Percentiles rank a stretch among this genome's conserved stretches.
These are phyloP conservation scores for Polypterus senegalus DNA, from an alignment of 2,113 vertebrate species.

Conservation along the genomic window DNA sequence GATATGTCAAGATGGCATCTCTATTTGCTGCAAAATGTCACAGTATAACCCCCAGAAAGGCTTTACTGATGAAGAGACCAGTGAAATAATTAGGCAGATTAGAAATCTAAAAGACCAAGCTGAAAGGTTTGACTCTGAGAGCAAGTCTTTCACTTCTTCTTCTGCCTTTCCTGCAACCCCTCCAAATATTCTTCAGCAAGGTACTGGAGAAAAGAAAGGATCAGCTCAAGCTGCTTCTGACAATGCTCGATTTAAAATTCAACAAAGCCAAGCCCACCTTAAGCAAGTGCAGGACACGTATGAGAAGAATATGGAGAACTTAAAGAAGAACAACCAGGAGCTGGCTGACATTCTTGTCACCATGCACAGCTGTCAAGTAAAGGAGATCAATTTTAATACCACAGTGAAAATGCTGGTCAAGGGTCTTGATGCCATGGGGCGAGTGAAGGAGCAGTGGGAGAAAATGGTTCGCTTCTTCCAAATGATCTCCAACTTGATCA, in stretches of 20 bases:
- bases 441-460: slow-evolving; percentile 30
- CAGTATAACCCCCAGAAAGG: slow-evolving; percentile 1
- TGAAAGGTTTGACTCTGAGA: slow-evolving; percentile 16
- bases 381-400: slow-evolving; percentile 26
- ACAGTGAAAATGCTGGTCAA: slow-evolving; percentile 24
- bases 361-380: slow-evolving; percentile 22
- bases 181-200: no score
- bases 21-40: slow-evolving; percentile 15
- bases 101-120: slow-evolving; percentile 4
- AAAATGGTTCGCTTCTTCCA: slow-evolving; percentile 37
- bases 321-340: slow-evolving; percentile 26
- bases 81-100: background rate
- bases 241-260: slow-evolving; percentile 1
- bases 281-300: slow-evolving; percentile 14
- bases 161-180: background rate
- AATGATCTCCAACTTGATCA: slow-evolving; percentile 34
- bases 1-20: slow-evolving; percentile 8
- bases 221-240: no score
- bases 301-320: slow-evolving; percentile 19
- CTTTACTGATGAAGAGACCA: background rate
- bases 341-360: slow-evolving; percentile 22
- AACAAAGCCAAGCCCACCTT: slow-evolving; percentile 21
- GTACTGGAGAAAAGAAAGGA: no score
- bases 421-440: slow-evolving; percentile 28
- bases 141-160: slow-evolving; percentile 12